A percentile compares a stretch with the other conserved stretches of the same genome.
Evolutionary conservation across 2,797 vertebrate species (phyloP).

Genomic region (Clarias laeviceps): DNA sequence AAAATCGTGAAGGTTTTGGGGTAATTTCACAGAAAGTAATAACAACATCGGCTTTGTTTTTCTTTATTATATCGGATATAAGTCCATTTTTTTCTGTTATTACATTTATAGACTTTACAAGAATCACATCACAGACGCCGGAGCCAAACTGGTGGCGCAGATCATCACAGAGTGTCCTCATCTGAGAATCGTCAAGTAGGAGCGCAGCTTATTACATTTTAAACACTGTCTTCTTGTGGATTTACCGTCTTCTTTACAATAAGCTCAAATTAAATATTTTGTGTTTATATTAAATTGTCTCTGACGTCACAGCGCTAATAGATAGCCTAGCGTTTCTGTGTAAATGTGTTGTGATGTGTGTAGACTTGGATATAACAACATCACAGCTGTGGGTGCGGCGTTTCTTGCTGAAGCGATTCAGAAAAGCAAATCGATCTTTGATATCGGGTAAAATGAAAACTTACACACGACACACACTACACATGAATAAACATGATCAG

Average conservation of each 20-base stretch:
- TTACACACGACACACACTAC: neutral
- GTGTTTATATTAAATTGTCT: neutral
- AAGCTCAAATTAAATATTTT: neutral
- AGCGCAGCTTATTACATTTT: neutral
- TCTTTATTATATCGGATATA: neutral
- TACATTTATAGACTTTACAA: slow-evolving; percentile 82
- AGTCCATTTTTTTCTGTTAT: slow-evolving; percentile 39
- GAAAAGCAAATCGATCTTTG: slow-evolving; percentile 85
- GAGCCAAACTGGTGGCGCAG: slow-evolving; percentile 83
- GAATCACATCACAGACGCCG: slow-evolving; percentile 90
- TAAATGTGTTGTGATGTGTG: slow-evolving; percentile 4
- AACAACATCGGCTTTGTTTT: neutral
- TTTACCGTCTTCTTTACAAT: neutral
- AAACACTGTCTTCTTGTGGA: neutral
- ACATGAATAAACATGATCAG: neutral
- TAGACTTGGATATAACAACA: slow-evolving; percentile 89
- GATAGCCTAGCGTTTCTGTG: neutral
- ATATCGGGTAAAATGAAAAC: slow-evolving; percentile 82
- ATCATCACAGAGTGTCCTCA: slow-evolving; percentile 88
- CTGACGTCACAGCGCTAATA: no score
- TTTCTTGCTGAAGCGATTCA: slow-evolving; percentile 82
- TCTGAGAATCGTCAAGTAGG: slow-evolving; percentile 85
- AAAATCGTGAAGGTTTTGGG: slow-evolving; percentile 82
- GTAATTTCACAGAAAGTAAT: slow-evolving; percentile 68
- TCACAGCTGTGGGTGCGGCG: slow-evolving; percentile 83